Conservation (phyloP, 2,888 invertebrate genomes). For the Operophtera brumata region DNA sequence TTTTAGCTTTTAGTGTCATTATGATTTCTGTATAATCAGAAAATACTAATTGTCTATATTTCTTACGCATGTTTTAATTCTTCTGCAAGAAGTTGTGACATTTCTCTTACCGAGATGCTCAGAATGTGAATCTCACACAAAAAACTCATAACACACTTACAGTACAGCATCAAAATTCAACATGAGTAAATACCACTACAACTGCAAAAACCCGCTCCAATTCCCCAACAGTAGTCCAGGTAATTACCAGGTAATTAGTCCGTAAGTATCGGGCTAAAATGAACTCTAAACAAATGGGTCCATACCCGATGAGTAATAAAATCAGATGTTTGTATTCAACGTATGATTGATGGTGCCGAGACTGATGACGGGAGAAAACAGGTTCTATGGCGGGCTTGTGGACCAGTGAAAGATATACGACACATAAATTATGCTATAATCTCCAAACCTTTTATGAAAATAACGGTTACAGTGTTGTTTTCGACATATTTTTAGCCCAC, state of each 20-base stretch:
- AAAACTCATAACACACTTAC: not conserved
- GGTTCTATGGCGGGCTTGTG: constrained; percentile 42
- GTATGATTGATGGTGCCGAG: constrained; percentile 60
- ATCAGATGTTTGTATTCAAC: constrained; percentile 58
- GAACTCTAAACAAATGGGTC: constrained; percentile 11
- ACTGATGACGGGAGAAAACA: constrained; percentile 58
- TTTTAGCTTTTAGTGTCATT: too few species aligned
- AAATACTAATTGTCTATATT: too few species aligned
- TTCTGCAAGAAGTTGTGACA: too few species aligned
- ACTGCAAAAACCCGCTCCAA: not conserved
- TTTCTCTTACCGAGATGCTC: too few species aligned
- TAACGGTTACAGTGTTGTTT: too few species aligned
- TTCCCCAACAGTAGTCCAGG: constrained; percentile 10
- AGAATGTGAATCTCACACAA: not conserved
- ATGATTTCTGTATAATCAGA: too few species aligned
- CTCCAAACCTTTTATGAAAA: too few species aligned
- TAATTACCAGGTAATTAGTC: constrained; percentile 13
- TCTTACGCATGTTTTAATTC: too few species aligned
- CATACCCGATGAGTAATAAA: constrained; percentile 55
- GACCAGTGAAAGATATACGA: constrained; percentile 38
- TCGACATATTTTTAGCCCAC: too few species aligned
- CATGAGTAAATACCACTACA: not conserved
- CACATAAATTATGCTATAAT: constrained; percentile 1
- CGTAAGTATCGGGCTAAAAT: constrained; percentile 20
- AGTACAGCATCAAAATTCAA: not conserved